Evolutionary conservation across 2,888 invertebrate genomes (phyloP), one percentile per base, ranked within the genome.

Genomic region (Campoletis raptor): DNA sequence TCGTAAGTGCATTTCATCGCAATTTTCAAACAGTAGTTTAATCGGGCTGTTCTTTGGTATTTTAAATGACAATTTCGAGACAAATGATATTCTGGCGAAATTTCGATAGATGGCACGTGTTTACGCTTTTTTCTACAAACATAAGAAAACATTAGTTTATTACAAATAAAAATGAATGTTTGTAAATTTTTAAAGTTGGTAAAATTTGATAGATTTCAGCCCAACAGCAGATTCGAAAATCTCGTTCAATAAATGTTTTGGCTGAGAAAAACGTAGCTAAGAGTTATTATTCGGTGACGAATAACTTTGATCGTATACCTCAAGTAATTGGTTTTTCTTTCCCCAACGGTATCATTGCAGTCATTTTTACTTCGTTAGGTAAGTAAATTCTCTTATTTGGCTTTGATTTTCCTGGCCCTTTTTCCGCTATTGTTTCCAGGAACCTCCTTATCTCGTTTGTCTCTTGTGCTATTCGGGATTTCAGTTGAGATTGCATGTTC

Each of bases 381-480:
- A 93, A 94, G 81, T 93, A 91, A 48, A 89, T 83, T 57, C 90
- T 92, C 72, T 89, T 93, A 40, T 89, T 90, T 42, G 90, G 89
- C 72, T 91, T 91, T 24, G 91, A 91, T 45, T 91, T 92, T 15
- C 90, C 90, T 12, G 85, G 87, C 48, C 91, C 91, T 15, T 88
- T 90, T 81, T 93, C 92, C 1, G 89, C 85, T 36, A 94, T 85
- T 85, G 91, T 90, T 64, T 93, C 92, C 64, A 88, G 95, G 21
- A 97, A 94, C 87, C 95, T 96, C 37, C 96, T 96, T 18, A 97
- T 96, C 95, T 97, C 97, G 64, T 96, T 96, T 90, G 96, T 96
- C 94, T 98, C 98, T 0, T 96, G 95, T 91, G 96, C 96, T 79
- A 98, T 97, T 91, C 96, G 96, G 0, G 96, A 96, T 92, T 96